Percentiles rank a stretch among this genome's conserved stretches.
Conservation (phyloP, 1,140 invertebrate species). For the Ostrea denselamellosa region DNA sequence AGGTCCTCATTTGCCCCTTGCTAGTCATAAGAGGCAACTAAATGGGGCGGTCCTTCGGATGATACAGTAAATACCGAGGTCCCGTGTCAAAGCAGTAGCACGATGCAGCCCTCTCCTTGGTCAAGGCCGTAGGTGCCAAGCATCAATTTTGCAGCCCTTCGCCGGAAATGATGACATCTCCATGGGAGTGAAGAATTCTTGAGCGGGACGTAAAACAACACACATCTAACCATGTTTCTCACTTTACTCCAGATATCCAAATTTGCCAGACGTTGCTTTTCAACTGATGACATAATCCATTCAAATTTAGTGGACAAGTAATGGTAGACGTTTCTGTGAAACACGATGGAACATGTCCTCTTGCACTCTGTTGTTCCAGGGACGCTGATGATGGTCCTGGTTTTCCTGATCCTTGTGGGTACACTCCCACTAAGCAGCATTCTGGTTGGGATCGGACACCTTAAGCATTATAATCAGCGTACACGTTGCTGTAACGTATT, state of each 20-base stretch:
- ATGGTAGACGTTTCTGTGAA: constrained; percentile 38
- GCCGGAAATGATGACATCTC: no score
- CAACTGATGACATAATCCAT: background rate
- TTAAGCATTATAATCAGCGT: background rate
- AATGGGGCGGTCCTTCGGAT: no score
- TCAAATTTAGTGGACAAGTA: background rate
- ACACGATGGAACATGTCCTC: constrained; percentile 48
- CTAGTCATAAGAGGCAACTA: no score
- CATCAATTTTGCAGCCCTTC: no score
- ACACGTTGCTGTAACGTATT: constrained; percentile 14
- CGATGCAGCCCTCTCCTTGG: no score
- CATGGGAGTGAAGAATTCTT: no score
- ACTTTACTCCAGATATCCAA: background rate
- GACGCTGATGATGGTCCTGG: background rate
- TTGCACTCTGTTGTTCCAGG: constrained; percentile 18
- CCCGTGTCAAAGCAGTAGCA: no score
- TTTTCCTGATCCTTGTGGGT: constrained; percentile 23
- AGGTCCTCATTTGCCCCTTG: no score
- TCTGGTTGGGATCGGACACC: background rate
- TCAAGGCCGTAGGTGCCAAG: no score
- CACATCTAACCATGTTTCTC: background rate
- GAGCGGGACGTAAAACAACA: no score
- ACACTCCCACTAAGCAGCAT: constrained; percentile 41
- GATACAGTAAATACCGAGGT: no score
- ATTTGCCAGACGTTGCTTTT: background rate